A percentile compares a stretch with the other conserved stretches of the same genome.
Conservation (phyloP, 1,140 invertebrate species). For the Camponotus floridanus region DNA sequence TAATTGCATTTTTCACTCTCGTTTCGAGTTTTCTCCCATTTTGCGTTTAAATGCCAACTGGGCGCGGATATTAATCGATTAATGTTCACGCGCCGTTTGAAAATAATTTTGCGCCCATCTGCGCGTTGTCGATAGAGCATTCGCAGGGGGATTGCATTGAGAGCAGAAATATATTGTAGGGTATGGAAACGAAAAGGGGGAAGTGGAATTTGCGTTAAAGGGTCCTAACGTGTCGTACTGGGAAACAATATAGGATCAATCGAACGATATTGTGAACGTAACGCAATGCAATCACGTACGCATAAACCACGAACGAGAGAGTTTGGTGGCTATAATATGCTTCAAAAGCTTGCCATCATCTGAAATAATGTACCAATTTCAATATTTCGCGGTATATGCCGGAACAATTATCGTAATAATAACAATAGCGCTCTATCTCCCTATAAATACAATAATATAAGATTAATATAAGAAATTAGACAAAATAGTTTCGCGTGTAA, state of each 20-base stretch:
- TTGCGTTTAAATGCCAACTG: neutral
- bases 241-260: constrained; percentile 54
- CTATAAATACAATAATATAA: neutral
- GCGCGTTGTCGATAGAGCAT: constrained; percentile 13
- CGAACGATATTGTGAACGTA: constrained; percentile 50
- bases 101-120: constrained; percentile 40
- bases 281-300: constrained; percentile 2
- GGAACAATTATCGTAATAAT: constrained; percentile 13
- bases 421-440: too few species aligned
- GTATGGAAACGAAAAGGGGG: constrained; percentile 37
- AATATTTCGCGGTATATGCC: neutral
- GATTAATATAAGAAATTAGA: neutral
- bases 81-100: constrained; percentile 38
- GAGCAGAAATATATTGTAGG: neutral
- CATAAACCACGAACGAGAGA: neutral
- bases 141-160: constrained; percentile 6
- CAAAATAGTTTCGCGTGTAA: too few species aligned
- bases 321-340: neutral
- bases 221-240: constrained; percentile 55
- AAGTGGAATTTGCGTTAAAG: constrained; percentile 67
- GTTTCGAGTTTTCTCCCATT: neutral
- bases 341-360: constrained; percentile 9
- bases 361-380: constrained; percentile 5
- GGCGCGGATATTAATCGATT: constrained; percentile 32
- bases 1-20: constrained; percentile 10